These are phyloP conservation scores for Chinchilla lanigera DNA, from an alignment of 2,113 vertebrate genomes.

Conservation along the genomic window DNA sequence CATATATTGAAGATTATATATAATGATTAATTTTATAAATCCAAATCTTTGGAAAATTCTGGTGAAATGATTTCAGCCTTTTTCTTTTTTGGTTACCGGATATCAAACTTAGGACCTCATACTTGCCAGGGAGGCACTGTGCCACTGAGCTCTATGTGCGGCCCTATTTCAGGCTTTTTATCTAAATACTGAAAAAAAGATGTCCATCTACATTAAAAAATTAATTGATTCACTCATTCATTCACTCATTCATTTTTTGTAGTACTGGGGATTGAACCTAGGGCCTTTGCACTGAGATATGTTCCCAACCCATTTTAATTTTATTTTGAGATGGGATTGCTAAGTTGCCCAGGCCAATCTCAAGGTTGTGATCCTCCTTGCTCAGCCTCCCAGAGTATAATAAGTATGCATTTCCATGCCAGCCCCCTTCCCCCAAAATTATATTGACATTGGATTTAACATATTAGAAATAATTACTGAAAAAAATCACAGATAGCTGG, in stretches of 20 bases:
- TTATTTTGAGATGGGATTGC: not conserved
- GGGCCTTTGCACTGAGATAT: not conserved
- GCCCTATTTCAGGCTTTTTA: not conserved
- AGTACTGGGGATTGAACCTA: not conserved
- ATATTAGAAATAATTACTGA: not conserved
- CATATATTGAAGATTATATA: not conserved
- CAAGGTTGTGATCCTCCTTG: not conserved
- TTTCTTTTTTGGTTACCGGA: not conserved
- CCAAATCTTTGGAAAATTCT: not conserved
- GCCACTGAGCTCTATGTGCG: no score
- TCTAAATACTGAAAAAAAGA: slow-evolving; percentile 18
- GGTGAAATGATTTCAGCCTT: slow-evolving; percentile 31
- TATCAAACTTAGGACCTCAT: no score
- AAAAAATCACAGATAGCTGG: not conserved
- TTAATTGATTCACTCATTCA: not conserved
- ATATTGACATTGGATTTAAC: slow-evolving; percentile 2
- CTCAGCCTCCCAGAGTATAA: not conserved
- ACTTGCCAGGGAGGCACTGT: no score
- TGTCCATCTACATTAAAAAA: not conserved
- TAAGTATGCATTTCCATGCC: not conserved
- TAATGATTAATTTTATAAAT: slow-evolving; percentile 19
- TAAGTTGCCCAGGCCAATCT: not conserved
- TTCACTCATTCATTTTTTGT: not conserved
- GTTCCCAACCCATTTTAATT: not conserved
- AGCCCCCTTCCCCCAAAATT: not conserved